These are phyloP conservation scores for Stenodera caucasica DNA, from an alignment of 2,888 invertebrate genomes.

Conservation along the genomic window DNA sequence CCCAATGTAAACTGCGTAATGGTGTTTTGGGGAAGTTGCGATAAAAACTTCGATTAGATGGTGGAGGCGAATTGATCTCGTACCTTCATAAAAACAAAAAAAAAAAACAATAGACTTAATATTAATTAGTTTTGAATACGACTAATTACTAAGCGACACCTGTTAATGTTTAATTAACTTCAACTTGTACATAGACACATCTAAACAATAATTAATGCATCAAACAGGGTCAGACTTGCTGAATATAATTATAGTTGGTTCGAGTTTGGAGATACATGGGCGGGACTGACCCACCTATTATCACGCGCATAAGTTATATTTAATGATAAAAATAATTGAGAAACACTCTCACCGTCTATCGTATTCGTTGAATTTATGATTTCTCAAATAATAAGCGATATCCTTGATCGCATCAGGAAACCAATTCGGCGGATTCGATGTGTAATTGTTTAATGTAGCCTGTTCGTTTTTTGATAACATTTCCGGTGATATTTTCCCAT, in stretches of 20 bases:
- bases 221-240: too few species aligned
- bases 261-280: too few species aligned
- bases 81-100: conserved; percentile 32
- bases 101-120: too few species aligned
- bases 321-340: too few species aligned
- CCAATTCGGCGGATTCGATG: conserved; percentile 41
- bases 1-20: conserved; percentile 63
- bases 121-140: too few species aligned
- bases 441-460: conserved; percentile 3
- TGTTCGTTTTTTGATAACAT: conserved; percentile 9
- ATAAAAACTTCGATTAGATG: conserved; percentile 45
- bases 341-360: conserved; percentile 51
- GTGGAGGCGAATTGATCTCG: conserved; percentile 34
- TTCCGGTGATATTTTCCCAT: conserved; percentile 5
- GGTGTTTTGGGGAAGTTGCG: conserved; percentile 61
- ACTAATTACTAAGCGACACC: too few species aligned
- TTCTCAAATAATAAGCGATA: conserved; percentile 64
- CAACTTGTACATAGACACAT: too few species aligned
- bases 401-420: conserved; percentile 59
- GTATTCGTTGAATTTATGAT: conserved; percentile 67
- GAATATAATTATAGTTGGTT: too few species aligned
- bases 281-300: too few species aligned
- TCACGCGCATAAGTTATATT: too few species aligned
- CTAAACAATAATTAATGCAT: too few species aligned
- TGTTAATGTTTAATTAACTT: too few species aligned